A percentile compares a stretch with the other conserved stretches of the same genome.
Evolutionary conservation across 2,797 vertebrate species (phyloP).

Genomic region (Syngnathus acus): DNA sequence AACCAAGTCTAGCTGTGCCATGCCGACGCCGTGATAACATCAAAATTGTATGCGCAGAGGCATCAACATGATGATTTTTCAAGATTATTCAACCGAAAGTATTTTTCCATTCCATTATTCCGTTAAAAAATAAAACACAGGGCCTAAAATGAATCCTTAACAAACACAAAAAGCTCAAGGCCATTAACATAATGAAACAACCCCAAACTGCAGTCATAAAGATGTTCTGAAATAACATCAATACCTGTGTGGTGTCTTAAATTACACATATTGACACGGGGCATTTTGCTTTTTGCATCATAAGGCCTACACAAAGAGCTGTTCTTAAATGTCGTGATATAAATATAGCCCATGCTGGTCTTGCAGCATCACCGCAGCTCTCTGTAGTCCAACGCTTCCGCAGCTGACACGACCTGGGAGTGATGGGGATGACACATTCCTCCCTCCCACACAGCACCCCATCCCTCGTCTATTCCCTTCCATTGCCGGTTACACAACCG

Average conservation of each 20-base stretch:
- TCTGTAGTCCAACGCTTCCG: slow-evolving; percentile 69
- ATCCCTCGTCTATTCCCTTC: slow-evolving; percentile 66
- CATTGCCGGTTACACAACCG: slow-evolving; percentile 71
- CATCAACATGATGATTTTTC: too few relatives aligned
- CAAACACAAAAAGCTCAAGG: neutral
- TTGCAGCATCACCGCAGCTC: slow-evolving; percentile 44
- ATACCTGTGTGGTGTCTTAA: slow-evolving; percentile 12
- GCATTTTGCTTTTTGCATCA: slow-evolving; percentile 19
- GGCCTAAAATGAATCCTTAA: neutral
- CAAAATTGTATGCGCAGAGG: too few relatives aligned
- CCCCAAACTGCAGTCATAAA: neutral
- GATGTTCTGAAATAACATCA: neutral
- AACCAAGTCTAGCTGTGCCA: too few relatives aligned
- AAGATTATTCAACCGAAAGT: too few relatives aligned
- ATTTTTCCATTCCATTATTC: too few relatives aligned
- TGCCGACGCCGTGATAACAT: too few relatives aligned
- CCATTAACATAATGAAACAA: neutral
- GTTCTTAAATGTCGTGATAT: slow-evolving; percentile 38
- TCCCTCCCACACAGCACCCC: slow-evolving; percentile 66
- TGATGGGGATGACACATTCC: slow-evolving; percentile 72
- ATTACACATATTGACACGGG: slow-evolving; percentile 17
- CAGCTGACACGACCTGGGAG: slow-evolving; percentile 65
- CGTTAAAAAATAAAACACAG: neutral
- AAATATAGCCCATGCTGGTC: slow-evolving; percentile 57
- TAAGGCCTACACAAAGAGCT: slow-evolving; percentile 35